Conservation (phyloP, 2,888 invertebrate genomes). For the Tiliacea citrago region DNA sequence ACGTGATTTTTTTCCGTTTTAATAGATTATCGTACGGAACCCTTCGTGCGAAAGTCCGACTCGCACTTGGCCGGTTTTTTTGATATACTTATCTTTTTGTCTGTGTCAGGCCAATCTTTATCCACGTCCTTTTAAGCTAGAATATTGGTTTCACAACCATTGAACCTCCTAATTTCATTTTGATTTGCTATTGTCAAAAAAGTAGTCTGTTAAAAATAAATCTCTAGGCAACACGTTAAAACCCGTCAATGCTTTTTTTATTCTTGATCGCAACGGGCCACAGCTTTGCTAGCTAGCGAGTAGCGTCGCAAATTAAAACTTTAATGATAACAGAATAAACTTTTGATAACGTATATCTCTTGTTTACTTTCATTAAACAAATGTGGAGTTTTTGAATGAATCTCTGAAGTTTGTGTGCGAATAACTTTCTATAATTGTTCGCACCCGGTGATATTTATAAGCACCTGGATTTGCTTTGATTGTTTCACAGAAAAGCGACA, state of each 20-base stretch:
- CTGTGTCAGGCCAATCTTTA: too few species aligned
- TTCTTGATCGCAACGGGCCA: neutral
- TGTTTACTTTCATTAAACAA: conserved; percentile 37
- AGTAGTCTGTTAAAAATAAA: too few species aligned
- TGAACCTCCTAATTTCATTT: neutral
- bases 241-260: neutral
- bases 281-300: too few species aligned
- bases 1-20: too few species aligned
- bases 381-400: conserved; percentile 56
- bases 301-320: conserved; percentile 41
- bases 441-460: conserved; percentile 56
- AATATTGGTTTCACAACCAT: too few species aligned
- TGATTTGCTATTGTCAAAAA: too few species aligned
- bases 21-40: too few species aligned
- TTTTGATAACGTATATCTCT: conserved; percentile 33
- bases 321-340: conserved; percentile 37
- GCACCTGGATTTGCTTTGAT: conserved; percentile 54
- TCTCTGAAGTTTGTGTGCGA: conserved; percentile 52
- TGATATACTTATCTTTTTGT: too few species aligned
- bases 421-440: conserved; percentile 58
- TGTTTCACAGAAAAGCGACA: conserved; percentile 39
- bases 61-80: too few species aligned
- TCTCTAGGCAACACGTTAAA: neutral
- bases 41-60: too few species aligned
- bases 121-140: too few species aligned